Conservation (phyloP, 1,140 invertebrate species). For the Harpegnathos saltator region DNA sequence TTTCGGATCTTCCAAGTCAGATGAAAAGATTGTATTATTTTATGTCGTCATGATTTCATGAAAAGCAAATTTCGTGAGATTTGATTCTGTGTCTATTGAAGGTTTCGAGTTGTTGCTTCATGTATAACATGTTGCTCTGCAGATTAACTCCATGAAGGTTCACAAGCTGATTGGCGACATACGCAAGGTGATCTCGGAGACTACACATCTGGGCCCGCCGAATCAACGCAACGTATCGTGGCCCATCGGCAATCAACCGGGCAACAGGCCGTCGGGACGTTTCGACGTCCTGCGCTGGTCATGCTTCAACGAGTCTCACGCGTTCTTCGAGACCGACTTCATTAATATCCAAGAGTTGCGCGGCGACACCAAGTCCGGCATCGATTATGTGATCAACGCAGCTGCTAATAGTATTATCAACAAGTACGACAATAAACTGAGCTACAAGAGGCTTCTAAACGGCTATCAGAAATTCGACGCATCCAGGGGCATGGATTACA, state of each 20-base stretch:
- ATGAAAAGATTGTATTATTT: no score
- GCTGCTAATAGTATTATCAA: slow-evolving; percentile 87
- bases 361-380: slow-evolving; percentile 89
- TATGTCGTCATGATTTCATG: no score
- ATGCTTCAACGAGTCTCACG: slow-evolving; percentile 93
- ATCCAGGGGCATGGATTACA: slow-evolving; percentile 95
- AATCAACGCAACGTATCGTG: slow-evolving; percentile 88
- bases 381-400: slow-evolving; percentile 88
- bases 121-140: not conserved
- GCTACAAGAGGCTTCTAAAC: slow-evolving; percentile 89
- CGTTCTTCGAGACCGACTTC: slow-evolving; percentile 91
- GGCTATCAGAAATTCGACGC: slow-evolving; percentile 95
- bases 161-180: slow-evolving; percentile 85
- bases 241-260: slow-evolving; percentile 92
- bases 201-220: slow-evolving; percentile 82
- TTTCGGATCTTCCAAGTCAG: no score
- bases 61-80: no score
- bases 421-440: slow-evolving; percentile 86
- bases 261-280: slow-evolving; percentile 89
- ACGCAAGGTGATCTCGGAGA: slow-evolving; percentile 82
- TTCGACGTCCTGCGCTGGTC: slow-evolving; percentile 95
- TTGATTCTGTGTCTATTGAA: no score
- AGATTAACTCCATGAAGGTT: slow-evolving; percentile 85
- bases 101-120: slow-evolving; percentile 55
- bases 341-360: slow-evolving; percentile 87